These are phyloP conservation scores for Petrolisthes manimaculis DNA, from an alignment of 2,888 invertebrate species.

Conservation along the genomic window DNA sequence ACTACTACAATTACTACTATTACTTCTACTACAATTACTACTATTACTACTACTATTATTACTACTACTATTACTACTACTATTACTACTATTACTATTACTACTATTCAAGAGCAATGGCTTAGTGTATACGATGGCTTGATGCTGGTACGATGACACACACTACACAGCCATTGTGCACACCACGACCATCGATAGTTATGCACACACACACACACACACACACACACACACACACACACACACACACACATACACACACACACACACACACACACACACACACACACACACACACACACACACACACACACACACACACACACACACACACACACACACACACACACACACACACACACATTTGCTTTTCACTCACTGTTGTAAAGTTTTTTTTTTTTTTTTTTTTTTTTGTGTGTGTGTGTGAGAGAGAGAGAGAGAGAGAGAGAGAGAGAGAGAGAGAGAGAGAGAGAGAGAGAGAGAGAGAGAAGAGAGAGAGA, in stretches of 20 bases:
- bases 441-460: background rate
- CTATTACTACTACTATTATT: no score
- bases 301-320: background rate
- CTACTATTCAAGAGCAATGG: no score
- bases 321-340: background rate
- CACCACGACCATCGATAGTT: no score
- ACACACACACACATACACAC: background rate
- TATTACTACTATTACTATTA: background rate
- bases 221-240: conserved; percentile 13
- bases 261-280: background rate
- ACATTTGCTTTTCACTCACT: background rate
- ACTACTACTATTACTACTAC: background rate
- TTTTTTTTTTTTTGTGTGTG: background rate
- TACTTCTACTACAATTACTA: no score
- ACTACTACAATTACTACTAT: no score
- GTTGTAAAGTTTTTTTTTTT: background rate
- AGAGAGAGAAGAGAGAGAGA: background rate
- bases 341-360: conserved; percentile 22
- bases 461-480: conserved; percentile 13
- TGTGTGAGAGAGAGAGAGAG: background rate
- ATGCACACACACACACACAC: conserved; percentile 13
- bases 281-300: background rate
- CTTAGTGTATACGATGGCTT: background rate
- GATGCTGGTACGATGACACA: background rate
- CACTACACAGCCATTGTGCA: no score